Evolutionary conservation across 2,888 invertebrate species (phyloP).

Genomic region (Empis livida): DNA sequence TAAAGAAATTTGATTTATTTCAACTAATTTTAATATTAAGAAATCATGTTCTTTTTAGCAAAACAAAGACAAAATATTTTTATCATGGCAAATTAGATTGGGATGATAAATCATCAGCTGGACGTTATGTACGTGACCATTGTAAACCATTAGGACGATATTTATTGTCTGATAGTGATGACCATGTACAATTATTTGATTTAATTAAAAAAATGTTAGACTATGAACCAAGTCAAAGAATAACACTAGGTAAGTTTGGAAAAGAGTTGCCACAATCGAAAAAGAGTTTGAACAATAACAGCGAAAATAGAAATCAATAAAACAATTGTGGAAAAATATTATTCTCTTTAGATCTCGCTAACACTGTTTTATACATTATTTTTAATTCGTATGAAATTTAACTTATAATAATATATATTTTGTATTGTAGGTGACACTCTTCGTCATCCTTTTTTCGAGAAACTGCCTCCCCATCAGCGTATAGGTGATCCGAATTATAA

Average conservation of each 20-base stretch:
- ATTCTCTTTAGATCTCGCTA: too few species aligned
- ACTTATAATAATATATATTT: neutral
- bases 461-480: constrained; percentile 65
- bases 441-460: constrained; percentile 84
- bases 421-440: constrained; percentile 56
- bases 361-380: too few species aligned
- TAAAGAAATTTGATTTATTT: constrained; percentile 1
- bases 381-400: too few species aligned
- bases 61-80: constrained; percentile 95
- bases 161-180: constrained; percentile 73
- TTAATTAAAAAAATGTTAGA: constrained; percentile 92
- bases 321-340: too few species aligned
- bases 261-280: too few species aligned
- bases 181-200: constrained; percentile 88
- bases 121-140: constrained; percentile 94
- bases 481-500: constrained; percentile 41
- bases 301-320: too few species aligned
- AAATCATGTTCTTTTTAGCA: constrained; percentile 44
- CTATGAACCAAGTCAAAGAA: constrained; percentile 85
- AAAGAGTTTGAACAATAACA: too few species aligned
- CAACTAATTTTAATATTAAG: constrained; percentile 20
- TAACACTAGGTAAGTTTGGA: constrained; percentile 53
- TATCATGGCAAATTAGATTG: constrained; percentile 95
- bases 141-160: constrained; percentile 96
- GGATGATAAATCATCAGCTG: constrained; percentile 94